Conservation (phyloP, 2,113 vertebrate species). For the Cheilinus undulatus region DNA sequence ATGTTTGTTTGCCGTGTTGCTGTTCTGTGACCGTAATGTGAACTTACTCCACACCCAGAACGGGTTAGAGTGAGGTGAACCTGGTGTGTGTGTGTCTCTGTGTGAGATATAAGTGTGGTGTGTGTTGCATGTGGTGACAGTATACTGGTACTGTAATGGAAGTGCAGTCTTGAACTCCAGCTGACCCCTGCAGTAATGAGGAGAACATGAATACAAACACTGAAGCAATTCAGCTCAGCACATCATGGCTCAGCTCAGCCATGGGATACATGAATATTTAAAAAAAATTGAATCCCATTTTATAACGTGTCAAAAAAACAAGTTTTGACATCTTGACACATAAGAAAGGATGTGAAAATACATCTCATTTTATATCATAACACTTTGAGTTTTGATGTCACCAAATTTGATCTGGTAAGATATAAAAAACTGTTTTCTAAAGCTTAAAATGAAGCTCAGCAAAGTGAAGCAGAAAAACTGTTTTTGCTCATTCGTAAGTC, state of each 20-base stretch:
- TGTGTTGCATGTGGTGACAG: slow-evolving; percentile 9
- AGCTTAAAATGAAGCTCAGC: too few relatives aligned
- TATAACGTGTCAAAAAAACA: too few relatives aligned
- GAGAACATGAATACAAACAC: slow-evolving; percentile 51
- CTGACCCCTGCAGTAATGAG: slow-evolving; percentile 64
- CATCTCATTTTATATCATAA: too few relatives aligned
- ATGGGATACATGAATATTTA: slow-evolving; percentile 76
- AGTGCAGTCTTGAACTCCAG: slow-evolving; percentile 66
- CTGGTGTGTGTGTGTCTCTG: neutral
- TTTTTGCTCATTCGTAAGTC: too few relatives aligned
- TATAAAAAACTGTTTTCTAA: too few relatives aligned
- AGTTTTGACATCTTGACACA: too few relatives aligned
- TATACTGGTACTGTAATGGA: slow-evolving; percentile 42
- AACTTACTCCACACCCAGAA: slow-evolving; percentile 37
- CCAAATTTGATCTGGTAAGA: too few relatives aligned
- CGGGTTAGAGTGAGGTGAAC: slow-evolving; percentile 55
- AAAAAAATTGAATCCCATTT: too few relatives aligned
- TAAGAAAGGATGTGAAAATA: too few relatives aligned
- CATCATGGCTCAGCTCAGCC: slow-evolving; percentile 35
- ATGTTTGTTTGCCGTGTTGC: slow-evolving; percentile 37
- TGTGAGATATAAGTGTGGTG: neutral
- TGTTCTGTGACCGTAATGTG: slow-evolving; percentile 71
- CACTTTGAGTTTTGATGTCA: too few relatives aligned
- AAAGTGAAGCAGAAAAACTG: too few relatives aligned
- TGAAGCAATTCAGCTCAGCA: slow-evolving; percentile 24